Percentiles rank a stretch among this genome's conserved stretches.
phyloP scores from a whole-genome alignment of 2,113 vertebrate genomes.

The Numida meleagris region DNA sequence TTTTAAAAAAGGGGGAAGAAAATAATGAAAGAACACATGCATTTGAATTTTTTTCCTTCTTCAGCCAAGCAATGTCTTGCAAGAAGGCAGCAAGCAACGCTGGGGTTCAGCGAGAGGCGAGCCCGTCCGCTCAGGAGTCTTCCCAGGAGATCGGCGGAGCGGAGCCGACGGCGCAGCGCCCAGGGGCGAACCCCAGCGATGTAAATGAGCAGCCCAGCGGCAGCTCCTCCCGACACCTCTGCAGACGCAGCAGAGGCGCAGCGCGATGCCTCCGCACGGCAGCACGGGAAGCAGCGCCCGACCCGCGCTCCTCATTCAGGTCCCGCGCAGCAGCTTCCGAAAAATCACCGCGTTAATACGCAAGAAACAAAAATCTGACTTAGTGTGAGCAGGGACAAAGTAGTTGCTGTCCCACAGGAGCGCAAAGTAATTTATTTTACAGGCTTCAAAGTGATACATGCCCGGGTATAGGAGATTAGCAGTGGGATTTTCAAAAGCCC shows the following conservation, averaged over 20 bases:
- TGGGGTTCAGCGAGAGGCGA: background rate
- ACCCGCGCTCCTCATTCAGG: background rate
- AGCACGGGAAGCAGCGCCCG: accelerated
- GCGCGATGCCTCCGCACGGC: background rate
- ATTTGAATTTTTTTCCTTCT: background rate
- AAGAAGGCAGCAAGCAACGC: background rate
- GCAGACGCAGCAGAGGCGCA: background rate
- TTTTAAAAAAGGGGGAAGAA: background rate
- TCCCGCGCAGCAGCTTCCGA: background rate
- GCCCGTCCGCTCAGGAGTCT: background rate
- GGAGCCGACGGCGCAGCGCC: background rate
- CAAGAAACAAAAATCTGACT: background rate
- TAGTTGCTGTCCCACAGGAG: conserved; percentile 38
- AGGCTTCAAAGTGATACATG: conserved; percentile 42
- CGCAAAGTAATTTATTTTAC: conserved; percentile 36
- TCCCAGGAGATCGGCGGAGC: conserved; percentile 39
- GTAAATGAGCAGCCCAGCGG: conserved; percentile 18
- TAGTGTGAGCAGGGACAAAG: background rate
- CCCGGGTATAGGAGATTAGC: conserved; percentile 60
- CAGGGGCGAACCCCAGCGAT: background rate
- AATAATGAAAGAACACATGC: background rate
- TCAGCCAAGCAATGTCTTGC: background rate
- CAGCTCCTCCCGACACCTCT: conserved; percentile 9
- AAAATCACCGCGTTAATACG: conserved; percentile 1
- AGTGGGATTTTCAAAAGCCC: conserved; percentile 51